These are phyloP conservation scores for Parauchenoglanis ngamensis DNA, from an alignment of 2,797 vertebrate species.

Conservation along the genomic window DNA sequence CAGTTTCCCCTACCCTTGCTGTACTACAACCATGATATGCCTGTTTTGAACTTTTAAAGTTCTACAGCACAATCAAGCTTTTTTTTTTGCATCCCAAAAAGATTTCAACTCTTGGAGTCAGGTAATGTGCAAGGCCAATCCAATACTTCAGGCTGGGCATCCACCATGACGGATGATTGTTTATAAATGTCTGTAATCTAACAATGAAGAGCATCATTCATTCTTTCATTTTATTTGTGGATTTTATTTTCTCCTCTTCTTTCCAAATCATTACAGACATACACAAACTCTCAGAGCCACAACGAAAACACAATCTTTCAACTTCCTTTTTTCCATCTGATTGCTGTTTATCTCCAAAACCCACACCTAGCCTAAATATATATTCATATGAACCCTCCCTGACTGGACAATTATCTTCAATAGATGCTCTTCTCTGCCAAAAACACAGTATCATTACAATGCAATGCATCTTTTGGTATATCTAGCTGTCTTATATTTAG, in stretches of 20 bases:
- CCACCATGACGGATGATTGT: background rate
- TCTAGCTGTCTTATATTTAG: background rate
- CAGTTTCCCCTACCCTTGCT: no score
- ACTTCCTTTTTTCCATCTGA: constrained; percentile 20
- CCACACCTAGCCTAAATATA: constrained; percentile 49
- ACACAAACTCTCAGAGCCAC: constrained; percentile 11
- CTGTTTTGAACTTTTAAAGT: no score
- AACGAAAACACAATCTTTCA: constrained; percentile 23
- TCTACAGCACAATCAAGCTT: background rate
- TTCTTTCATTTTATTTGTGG: background rate
- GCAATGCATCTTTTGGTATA: background rate
- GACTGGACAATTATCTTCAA: constrained; percentile 27
- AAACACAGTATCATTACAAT: background rate
- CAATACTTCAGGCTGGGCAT: background rate
- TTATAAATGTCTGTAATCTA: background rate
- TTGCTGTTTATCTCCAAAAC: constrained; percentile 49
- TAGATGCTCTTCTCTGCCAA: constrained; percentile 26
- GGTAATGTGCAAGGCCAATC: background rate
- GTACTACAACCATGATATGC: background rate
- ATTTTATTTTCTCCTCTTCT: background rate
- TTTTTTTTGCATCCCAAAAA: background rate
- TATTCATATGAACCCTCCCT: background rate
- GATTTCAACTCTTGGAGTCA: background rate
- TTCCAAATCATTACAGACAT: background rate
- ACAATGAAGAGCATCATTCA: background rate